phyloP scores from a whole-genome alignment of 1,140 invertebrate genomes.

The Kradibia gibbosae region DNA sequence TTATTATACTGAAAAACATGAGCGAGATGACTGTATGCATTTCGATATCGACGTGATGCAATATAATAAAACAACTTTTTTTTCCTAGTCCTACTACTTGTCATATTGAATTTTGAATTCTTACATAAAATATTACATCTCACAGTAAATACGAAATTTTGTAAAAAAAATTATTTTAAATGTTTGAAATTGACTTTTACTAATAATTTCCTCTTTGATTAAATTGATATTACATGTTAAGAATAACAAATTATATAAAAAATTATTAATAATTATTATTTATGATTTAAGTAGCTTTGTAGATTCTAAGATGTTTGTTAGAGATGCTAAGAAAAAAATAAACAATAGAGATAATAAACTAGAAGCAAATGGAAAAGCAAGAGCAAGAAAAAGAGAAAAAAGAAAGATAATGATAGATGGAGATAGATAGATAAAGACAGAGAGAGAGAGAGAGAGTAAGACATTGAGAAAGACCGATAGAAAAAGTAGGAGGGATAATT shows the following conservation, averaged over 20 bases:
- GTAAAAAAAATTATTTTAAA: too few relatives aligned
- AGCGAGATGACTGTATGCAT: too few relatives aligned
- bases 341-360: not conserved
- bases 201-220: constrained; percentile 10
- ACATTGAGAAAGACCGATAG: constrained; percentile 20
- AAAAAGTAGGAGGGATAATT: constrained; percentile 69
- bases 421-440: not conserved
- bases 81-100: too few relatives aligned
- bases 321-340: constrained; percentile 27
- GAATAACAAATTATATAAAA: too few relatives aligned
- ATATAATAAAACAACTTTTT: too few relatives aligned
- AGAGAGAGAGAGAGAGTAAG: not conserved
- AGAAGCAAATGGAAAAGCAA: not conserved
- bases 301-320: constrained; percentile 7
- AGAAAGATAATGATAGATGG: not conserved
- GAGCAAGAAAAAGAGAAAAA: not conserved
- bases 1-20: not conserved
- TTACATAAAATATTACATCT: too few relatives aligned
- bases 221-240: constrained; percentile 28
- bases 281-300: not conserved
- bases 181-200: too few relatives aligned
- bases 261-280: too few relatives aligned
- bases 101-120: too few relatives aligned
- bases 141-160: too few relatives aligned
- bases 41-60: too few relatives aligned